phyloP scores from a whole-genome alignment of 2,888 invertebrate genomes.

The Eurytoma adleriae region DNA sequence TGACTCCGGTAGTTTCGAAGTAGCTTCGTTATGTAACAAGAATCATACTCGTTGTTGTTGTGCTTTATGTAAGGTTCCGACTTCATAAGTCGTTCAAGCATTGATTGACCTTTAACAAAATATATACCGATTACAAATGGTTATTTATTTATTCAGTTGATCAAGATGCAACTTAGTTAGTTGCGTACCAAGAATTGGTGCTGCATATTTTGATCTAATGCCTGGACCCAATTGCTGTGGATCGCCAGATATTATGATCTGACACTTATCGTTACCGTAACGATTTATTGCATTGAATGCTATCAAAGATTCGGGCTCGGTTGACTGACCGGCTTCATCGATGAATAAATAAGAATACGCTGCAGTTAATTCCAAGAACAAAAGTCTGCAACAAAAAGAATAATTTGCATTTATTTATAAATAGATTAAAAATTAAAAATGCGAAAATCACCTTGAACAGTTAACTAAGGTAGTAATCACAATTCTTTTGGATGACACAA shows the following conservation, averaged over 20 bases:
- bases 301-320: slow-evolving; percentile 82
- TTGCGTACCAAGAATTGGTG: slow-evolving; percentile 73
- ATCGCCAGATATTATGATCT: slow-evolving; percentile 79
- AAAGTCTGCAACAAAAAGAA: slow-evolving; percentile 52
- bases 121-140: neutral
- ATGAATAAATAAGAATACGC: slow-evolving; percentile 83
- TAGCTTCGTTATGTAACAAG: slow-evolving; percentile 84
- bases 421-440: slow-evolving; percentile 7
- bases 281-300: slow-evolving; percentile 75
- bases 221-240: slow-evolving; percentile 85
- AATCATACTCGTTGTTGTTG: slow-evolving; percentile 77
- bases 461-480: slow-evolving; percentile 82
- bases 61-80: slow-evolving; percentile 76
- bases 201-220: slow-evolving; percentile 74
- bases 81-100: slow-evolving; percentile 83
- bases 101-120: slow-evolving; percentile 77
- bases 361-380: slow-evolving; percentile 43
- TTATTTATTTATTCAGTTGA: neutral
- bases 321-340: slow-evolving; percentile 88
- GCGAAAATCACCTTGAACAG: slow-evolving; percentile 72
- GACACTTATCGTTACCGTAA: slow-evolving; percentile 67
- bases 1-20: slow-evolving; percentile 86
- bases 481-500: slow-evolving; percentile 79
- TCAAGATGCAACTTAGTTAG: slow-evolving; percentile 29
- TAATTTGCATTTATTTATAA: neutral